Conservation (phyloP, 2,113 vertebrate species). For the Ciconia stormi region DNA sequence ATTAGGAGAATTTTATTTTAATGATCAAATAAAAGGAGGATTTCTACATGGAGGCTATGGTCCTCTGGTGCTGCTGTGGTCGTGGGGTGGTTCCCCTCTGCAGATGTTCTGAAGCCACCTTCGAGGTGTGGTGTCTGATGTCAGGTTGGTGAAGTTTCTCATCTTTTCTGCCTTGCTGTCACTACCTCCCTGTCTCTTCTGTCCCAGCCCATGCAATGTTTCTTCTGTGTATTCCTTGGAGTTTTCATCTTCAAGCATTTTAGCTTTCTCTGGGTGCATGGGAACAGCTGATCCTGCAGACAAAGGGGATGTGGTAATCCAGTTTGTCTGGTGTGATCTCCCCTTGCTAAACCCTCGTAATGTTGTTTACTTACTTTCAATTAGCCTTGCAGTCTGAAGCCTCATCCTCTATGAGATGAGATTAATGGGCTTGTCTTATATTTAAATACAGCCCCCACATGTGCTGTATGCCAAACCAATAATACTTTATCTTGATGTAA, state of each 20-base stretch:
- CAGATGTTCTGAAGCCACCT: not conserved
- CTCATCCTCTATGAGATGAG: not conserved
- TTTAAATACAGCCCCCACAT: conserved; percentile 18
- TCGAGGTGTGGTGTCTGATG: not conserved
- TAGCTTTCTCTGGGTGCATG: not conserved
- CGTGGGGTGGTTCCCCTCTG: not conserved
- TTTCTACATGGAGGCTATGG: not conserved
- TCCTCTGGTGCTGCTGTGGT: not conserved
- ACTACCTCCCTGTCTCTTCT: not conserved
- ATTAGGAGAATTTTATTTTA: not conserved
- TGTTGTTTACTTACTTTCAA: not conserved
- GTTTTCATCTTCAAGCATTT: not conserved
- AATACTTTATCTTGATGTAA: conserved; percentile 27
- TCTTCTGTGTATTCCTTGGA: not conserved
- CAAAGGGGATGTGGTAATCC: not conserved
- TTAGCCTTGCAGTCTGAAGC: not conserved
- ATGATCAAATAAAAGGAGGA: not conserved
- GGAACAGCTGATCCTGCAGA: not conserved
- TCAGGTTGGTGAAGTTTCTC: not conserved
- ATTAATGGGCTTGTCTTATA: not conserved
- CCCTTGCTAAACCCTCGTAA: not conserved
- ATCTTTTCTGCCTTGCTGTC: not conserved
- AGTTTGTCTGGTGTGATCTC: not conserved
- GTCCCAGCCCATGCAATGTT: not conserved
- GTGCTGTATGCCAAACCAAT: not conserved